Percentiles rank a stretch among this genome's conserved stretches.
phyloP scores from a whole-genome alignment of 1,140 invertebrate species.

The Lucilia cuprina region DNA sequence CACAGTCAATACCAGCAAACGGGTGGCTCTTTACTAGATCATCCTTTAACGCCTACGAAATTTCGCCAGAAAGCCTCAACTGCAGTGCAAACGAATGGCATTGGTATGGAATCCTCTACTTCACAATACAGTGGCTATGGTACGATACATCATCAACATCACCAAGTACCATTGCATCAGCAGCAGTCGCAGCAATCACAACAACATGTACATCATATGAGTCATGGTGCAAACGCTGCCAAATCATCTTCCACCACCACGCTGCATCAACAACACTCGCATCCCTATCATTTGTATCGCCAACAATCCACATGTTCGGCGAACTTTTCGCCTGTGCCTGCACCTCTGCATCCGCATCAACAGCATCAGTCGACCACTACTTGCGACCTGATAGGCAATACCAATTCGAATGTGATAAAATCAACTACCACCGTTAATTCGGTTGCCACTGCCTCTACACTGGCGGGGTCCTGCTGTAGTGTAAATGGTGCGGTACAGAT shows the following conservation, averaged over 20 bases:
- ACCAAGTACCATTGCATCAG: conserved; percentile 18
- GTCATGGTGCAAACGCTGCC: neutral
- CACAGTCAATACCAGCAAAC: conserved; percentile 62
- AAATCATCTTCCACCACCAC: conserved; percentile 31
- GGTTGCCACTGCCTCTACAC: conserved; percentile 57
- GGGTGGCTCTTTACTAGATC: conserved; percentile 57
- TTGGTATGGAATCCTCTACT: conserved; percentile 35
- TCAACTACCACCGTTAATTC: conserved; percentile 60
- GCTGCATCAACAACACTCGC: conserved; percentile 32
- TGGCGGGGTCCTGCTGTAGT: conserved; percentile 60
- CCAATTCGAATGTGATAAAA: conserved; percentile 62
- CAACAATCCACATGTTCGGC: conserved; percentile 60
- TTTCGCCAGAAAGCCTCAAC: conserved; percentile 58
- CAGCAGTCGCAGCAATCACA: conserved; percentile 30
- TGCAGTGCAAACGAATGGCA: conserved; percentile 51
- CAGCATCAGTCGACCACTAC: conserved; percentile 59
- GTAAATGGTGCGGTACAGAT: conserved; percentile 51
- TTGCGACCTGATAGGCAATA: conserved; percentile 53
- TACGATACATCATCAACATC: conserved; percentile 28
- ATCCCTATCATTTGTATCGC: conserved; percentile 47
- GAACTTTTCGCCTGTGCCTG: conserved; percentile 57
- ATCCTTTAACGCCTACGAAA: conserved; percentile 59
- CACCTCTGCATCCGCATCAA: conserved; percentile 55
- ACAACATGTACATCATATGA: conserved; percentile 41
- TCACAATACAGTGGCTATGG: conserved; percentile 36